These are phyloP conservation scores for Berghia stephanieae DNA, from an alignment of 1,140 invertebrate species.

Conservation along the genomic window DNA sequence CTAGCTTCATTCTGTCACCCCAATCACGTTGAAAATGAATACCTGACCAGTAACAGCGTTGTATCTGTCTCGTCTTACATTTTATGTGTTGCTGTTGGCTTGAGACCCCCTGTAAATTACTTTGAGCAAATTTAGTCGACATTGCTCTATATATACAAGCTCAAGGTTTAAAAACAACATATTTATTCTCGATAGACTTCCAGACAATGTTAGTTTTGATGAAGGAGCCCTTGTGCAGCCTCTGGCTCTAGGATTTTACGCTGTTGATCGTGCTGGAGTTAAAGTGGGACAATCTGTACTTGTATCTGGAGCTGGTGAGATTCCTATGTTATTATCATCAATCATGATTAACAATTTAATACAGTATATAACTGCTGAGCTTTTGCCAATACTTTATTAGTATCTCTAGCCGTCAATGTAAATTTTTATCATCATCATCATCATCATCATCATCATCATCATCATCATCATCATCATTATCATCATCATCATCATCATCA, in stretches of 20 bases:
- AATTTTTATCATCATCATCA: neutral
- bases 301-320: conserved; percentile 82
- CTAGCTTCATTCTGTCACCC: too few species aligned
- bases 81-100: too few species aligned
- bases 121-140: too few species aligned
- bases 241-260: conserved; percentile 90
- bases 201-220: conserved; percentile 87
- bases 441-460: conserved; percentile 21
- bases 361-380: too few species aligned
- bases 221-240: conserved; percentile 94
- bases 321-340: neutral
- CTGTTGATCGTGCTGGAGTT: conserved; percentile 81
- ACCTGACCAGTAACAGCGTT: too few species aligned
- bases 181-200: conserved; percentile 74
- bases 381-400: too few species aligned
- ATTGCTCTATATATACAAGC: too few species aligned
- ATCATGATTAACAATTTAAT: neutral
- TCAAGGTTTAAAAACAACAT: neutral
- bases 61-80: neutral
- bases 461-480: neutral
- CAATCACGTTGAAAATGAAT: too few species aligned
- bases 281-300: conserved; percentile 81
- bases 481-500: neutral
- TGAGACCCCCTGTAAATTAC: too few species aligned
- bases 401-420: too few species aligned